phyloP scores from a whole-genome alignment of 2,797 vertebrate genomes.

The Ciconia nigra region DNA sequence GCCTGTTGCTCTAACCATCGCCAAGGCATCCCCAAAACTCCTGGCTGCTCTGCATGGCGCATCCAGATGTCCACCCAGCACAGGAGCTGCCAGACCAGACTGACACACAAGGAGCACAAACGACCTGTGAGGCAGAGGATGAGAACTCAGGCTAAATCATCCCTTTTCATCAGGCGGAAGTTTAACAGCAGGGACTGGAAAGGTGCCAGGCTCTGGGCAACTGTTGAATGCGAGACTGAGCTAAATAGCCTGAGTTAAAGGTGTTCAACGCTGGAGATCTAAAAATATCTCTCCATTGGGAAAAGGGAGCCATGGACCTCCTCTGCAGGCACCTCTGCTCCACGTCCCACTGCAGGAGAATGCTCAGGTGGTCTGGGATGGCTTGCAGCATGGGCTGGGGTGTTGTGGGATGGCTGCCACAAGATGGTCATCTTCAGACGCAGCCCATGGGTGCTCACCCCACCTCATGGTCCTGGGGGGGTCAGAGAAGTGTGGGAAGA shows the following conservation, averaged over 20 bases:
- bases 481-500: neutral
- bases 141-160: neutral
- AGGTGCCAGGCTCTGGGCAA: neutral
- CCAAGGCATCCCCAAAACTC: neutral
- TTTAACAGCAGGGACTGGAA: neutral
- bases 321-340: neutral
- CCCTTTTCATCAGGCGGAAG: neutral
- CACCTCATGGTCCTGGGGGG: neutral
- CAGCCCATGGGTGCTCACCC: neutral
- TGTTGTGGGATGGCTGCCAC: rapidly evolving
- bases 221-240: neutral
- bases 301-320: neutral
- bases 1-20: neutral
- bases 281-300: neutral
- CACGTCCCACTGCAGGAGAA: neutral
- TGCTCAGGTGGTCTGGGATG: neutral
- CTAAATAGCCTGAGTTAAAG: neutral
- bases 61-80: neutral
- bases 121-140: neutral
- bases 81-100: neutral
- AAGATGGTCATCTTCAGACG: neutral
- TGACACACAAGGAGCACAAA: neutral
- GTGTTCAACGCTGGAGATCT: neutral
- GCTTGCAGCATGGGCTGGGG: neutral
- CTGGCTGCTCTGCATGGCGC: neutral